Base-by-base conservation (phyloP, 2,113 vertebrate genomes). In the Sterrhoptilus dennistouni region DNA sequence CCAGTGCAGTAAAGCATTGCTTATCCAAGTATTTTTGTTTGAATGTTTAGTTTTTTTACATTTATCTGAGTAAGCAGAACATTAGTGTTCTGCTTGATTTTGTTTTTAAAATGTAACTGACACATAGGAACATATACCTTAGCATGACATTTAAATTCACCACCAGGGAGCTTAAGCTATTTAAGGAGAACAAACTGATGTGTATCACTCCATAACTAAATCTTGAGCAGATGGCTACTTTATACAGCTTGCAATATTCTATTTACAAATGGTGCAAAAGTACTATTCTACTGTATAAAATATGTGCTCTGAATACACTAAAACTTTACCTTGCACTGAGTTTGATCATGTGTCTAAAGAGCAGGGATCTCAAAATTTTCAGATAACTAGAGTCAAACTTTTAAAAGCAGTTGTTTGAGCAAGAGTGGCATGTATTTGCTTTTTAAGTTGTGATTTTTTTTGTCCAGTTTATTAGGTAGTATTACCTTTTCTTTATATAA, bases 91-190 rank as follows among this genome's bases (percentile, higher is more conserved):
- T 89, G 31, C 63, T 79, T 61, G 44, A 81, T 75, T 83, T 90
- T 28, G 11, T 82, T 63, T 77, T 82, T 78, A 60, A 83, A 81
- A 84, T 66, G 49, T 84, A 87, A 80, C 38, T 79, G 59, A 85
- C 92, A 40, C 16, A 29, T 60, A 92, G 25, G 16, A 95, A 94
- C 13, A 76, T 42, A 70, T 3, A 93, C 31, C 63, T 54, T 68
- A 42, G 47, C 64, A 93, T 74, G 66, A 52, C 20, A 63, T 49
- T 88, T n/a, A 63, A 95, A 95, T 94, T 95, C 54, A 94, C 49
- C 96, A 76, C 61, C 25, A 49, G 27, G 44, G 40, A 64, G 52
- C 59, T 74, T 53, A 83, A 21, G 60, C 22, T 42, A 61, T 71
- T 83, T 54, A 87, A 61, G 19, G 15, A 81, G 83, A 65, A 84